Evolutionary conservation across 1,140 invertebrate species (phyloP), one percentile per base, ranked within the genome.

Genomic region (Caenorhabditis remanei): DNA sequence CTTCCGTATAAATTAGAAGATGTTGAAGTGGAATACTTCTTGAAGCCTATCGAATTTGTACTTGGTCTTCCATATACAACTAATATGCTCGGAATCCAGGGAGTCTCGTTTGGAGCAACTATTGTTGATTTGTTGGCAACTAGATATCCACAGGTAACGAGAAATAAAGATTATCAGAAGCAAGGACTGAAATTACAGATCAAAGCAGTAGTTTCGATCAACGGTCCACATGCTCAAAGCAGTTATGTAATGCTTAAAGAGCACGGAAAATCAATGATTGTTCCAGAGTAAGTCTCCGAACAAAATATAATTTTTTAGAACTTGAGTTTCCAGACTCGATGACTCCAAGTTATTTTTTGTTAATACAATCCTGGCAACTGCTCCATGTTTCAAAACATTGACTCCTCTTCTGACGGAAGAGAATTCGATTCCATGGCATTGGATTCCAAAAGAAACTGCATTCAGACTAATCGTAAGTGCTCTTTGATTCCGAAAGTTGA

Each of bases 341-440:
- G 98, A 97, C 87, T 96, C 93, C 92, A 96, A 89, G 40, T 93
- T 90, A 86, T 93, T 87, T 67, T 93, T 93, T 84, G 63, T 87
- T 11, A 87, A 87, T 55, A 53, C 46, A 48, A 83, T 87, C 41
- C 43, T 87, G 8, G 55, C 41, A 5, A 82, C 85, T 16, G 85
- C 63, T 67, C 63, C 46, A 21, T 85, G 43, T 40, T 71, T 85
- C 67, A 71, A 85, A 46, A 48, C 85, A 14, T 19, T 79, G 7
- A 79, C 71, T n/a, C 71, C 50, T 14, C 6, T 55, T 43, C 21
- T 71, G 6, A 75, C 46, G 5, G 41, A 46, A 41, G 85, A 85
- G 19, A 85, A 48, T 40, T n/a, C 63, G 19, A 85, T 85, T 75
- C 85, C 85, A 41, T 85, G 63, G 63, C 63, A 85, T 65, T 32